Evolutionary conservation across 2,888 invertebrate genomes (phyloP), one percentile per base, ranked within the genome.

Genomic region (Athalia rosae): DNA sequence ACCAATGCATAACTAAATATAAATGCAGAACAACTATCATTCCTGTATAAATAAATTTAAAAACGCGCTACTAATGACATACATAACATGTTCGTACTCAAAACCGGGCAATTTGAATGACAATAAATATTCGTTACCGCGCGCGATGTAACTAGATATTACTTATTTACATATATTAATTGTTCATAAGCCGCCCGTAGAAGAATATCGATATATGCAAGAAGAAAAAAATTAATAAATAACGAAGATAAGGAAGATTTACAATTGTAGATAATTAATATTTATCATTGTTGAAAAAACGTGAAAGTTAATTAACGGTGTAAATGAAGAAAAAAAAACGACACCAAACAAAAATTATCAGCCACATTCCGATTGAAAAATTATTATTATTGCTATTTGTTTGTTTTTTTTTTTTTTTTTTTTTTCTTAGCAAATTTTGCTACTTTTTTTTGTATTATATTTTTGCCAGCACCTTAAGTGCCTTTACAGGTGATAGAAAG

Each of bases 401-500:
- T 41, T 45, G n/a, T 48, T 28, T 8, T 66, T 9, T 58, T 47
- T 45, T 58, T 63, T 63, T 63, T 76, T 43, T 13, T 64, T 5
- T n/a, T 63, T 64, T 47, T 45, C 76, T 41, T 62, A 11, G 58
- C 48, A 69, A 67, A 13, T 71, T 59, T 45, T 67, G 47, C 41
- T 41, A 64, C 5, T 59, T 67, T 58, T 77, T 43, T 28, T 28
- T 28, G 28, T 2, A 48, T 77, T 77, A 61, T 67, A 56, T 61
- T 13, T 69, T 77, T 77, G 61, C 77, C 77, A 77, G 61, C 77
- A 69, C 61, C 67, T 45, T 48, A 47, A 67, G 61, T 77, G 67
- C 77, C 77, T 77, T 76, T 56, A 64, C 58, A 76, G 71, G 71
- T 73, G 77, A 73, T 77, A 77, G 77, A 77, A 77, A 77, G 77